Conservation (phyloP, 2,113 vertebrate species). For the Solea solea region DNA sequence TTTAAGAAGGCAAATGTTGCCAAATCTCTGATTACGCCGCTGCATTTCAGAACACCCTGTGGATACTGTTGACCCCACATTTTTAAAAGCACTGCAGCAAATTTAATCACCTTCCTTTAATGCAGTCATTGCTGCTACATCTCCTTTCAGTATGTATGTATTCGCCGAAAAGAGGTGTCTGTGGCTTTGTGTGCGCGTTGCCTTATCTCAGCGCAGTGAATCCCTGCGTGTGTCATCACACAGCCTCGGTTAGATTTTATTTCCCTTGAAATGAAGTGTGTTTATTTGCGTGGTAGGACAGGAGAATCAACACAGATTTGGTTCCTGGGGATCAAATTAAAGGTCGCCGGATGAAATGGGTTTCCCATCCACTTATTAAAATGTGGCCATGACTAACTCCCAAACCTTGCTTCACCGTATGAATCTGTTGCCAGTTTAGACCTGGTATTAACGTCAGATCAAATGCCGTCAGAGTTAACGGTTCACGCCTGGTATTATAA, state of each 20-base stretch:
- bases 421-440: no score
- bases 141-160: neutral
- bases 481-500: no score
- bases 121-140: neutral
- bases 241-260: constrained; percentile 6
- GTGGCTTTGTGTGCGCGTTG: neutral
- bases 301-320: constrained; percentile 21
- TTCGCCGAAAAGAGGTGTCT: neutral
- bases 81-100: constrained; percentile 22
- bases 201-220: neutral
- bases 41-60: constrained; percentile 35
- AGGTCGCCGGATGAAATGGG: constrained; percentile 23
- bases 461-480: no score
- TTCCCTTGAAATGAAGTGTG: constrained; percentile 25
- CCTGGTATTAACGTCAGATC: no score
- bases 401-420: neutral
- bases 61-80: constrained; percentile 45
- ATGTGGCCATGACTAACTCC: neutral
- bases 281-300: constrained; percentile 25
- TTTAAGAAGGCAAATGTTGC: constrained; percentile 31
- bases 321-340: constrained; percentile 24
- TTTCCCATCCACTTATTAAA: constrained; percentile 1
- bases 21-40: constrained; percentile 15
- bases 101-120: constrained; percentile 10
- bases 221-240: neutral